Percentiles rank a stretch among this genome's conserved stretches.
phyloP scores from a whole-genome alignment of 2,797 vertebrate genomes.

The Myiotriccus ornatus region DNA sequence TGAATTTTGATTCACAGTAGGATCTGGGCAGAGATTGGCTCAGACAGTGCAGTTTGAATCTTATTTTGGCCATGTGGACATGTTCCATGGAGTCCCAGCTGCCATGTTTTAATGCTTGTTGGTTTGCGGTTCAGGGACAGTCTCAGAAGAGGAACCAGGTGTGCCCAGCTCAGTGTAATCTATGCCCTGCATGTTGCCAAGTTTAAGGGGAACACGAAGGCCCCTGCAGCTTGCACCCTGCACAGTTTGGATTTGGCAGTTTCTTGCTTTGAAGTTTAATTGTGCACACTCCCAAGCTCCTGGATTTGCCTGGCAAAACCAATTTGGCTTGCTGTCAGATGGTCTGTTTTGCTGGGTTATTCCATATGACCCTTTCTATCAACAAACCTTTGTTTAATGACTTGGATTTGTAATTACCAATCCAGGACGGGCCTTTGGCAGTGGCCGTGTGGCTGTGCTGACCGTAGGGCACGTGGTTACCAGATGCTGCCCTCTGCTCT shows the following conservation, averaged over 20 bases:
- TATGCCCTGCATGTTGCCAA: neutral
- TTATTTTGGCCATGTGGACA: accelerated
- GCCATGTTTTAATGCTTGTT: neutral
- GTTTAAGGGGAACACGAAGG: neutral
- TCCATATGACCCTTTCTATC: neutral
- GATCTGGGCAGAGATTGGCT: neutral
- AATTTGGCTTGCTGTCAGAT: neutral
- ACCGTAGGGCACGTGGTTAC: accelerated
- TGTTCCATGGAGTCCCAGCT: neutral
- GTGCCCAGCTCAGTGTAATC: neutral
- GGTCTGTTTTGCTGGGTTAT: neutral
- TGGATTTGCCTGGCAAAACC: neutral
- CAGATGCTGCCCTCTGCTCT: neutral
- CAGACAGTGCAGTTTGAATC: neutral
- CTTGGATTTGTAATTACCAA: accelerated
- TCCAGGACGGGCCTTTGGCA: neutral
- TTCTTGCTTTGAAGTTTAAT: neutral
- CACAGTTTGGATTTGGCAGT: neutral
- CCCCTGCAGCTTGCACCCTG: neutral
- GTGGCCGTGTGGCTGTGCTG: accelerated
- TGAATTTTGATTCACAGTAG: neutral
- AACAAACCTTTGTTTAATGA: neutral
- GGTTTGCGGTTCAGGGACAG: neutral
- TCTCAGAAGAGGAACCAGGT: neutral
- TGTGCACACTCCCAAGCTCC: neutral